Evolutionary conservation across 2,888 invertebrate species (phyloP).

Genomic region (Hedya salicella): DNA sequence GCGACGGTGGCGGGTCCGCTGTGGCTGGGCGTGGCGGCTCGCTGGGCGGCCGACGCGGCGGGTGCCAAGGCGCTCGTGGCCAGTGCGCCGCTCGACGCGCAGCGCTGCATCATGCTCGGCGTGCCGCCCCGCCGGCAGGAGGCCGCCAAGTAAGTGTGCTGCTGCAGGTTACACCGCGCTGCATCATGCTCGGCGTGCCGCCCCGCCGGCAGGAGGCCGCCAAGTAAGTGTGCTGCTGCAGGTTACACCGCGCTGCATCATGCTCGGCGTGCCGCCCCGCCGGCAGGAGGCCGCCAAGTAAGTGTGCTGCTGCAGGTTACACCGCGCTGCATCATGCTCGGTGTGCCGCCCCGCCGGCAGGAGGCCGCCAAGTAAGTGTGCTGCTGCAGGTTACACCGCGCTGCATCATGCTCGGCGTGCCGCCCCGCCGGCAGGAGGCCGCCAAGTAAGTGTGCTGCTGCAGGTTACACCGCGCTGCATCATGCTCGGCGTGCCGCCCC

Average conservation of each 20-base stretch:
- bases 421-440: conserved; percentile 67
- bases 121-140: conserved; percentile 70
- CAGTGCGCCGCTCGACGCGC: conserved; percentile 49
- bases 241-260: conserved; percentile 56
- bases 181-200: conserved; percentile 71
- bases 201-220: conserved; percentile 75
- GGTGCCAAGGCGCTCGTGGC: conserved; percentile 61
- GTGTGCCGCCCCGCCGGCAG: conserved; percentile 66
- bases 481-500: too few species aligned
- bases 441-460: conserved; percentile 56
- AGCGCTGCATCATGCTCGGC: conserved; percentile 64
- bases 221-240: conserved; percentile 54
- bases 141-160: conserved; percentile 66
- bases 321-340: conserved; percentile 61
- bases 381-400: too few species aligned
- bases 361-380: conserved; percentile 65
- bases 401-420: conserved; percentile 66
- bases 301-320: background rate
- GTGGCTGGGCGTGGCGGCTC: conserved; percentile 76
- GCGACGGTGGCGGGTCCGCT: conserved; percentile 60
- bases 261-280: conserved; percentile 71
- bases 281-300: conserved; percentile 68
- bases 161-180: too few species aligned
- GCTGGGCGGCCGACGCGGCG: conserved; percentile 63
- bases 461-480: too few species aligned